Percentiles rank a stretch among this genome's conserved stretches.
These are phyloP conservation scores for Tricholaema leucomelas DNA, from an alignment of 2,113 vertebrate species.

Conservation along the genomic window DNA sequence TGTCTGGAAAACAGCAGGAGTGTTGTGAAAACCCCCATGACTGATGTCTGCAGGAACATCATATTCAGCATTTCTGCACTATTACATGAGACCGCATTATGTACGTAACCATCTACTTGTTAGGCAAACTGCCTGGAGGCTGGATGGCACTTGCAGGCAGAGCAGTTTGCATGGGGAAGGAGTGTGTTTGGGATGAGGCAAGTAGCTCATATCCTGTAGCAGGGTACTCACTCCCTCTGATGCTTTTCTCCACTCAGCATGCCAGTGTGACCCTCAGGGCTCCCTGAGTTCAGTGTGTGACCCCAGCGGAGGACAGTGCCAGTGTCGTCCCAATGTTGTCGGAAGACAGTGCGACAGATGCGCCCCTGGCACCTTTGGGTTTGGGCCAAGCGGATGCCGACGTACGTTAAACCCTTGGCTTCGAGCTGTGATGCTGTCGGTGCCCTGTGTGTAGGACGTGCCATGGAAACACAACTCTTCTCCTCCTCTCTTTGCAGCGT, in stretches of 20 bases:
- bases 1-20: conserved; percentile 94
- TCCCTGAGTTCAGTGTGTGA: conserved; percentile 93
- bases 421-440: background rate
- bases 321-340: conserved; percentile 88
- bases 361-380: conserved; percentile 88
- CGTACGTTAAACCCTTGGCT: conserved; percentile 71
- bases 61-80: conserved; percentile 95
- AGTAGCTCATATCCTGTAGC: accelerated
- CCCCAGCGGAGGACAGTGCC: conserved; percentile 91
- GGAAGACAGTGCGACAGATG: conserved; percentile 91
- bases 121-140: background rate
- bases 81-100: conserved; percentile 86
- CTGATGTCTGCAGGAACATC: conserved; percentile 91
- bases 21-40: conserved; percentile 90
- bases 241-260: conserved; percentile 76
- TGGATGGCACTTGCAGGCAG: background rate
- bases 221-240: background rate
- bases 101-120: conserved; percentile 67
- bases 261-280: conserved; percentile 93
- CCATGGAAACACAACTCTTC: accelerated
- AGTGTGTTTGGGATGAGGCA: accelerated
- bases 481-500: conserved; percentile 73
- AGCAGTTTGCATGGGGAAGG: background rate
- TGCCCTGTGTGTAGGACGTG: background rate
- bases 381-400: conserved; percentile 91